Evolutionary conservation across 2,888 invertebrate species (phyloP), one percentile per base, ranked within the genome.

Genomic region (Ormyrus thymus): DNA sequence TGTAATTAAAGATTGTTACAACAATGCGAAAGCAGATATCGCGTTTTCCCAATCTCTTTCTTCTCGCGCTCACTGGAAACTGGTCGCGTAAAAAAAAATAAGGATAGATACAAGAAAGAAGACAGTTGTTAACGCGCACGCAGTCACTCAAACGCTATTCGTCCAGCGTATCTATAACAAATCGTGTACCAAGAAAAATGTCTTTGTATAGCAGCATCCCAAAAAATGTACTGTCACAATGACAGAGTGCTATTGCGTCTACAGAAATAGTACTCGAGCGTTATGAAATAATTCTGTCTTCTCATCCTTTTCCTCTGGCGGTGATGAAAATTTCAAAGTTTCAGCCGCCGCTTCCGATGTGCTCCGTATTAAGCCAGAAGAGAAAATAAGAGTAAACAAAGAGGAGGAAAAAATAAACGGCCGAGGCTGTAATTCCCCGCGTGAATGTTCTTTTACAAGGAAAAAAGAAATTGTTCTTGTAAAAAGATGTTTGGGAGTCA

Each of bases 151-250:
- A 69, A 13, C 68, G n/a, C 29, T 29, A 68, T 48, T 45, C 43
- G 5, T 51, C 29, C 29, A 61, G 43, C 71, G 62, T 69, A 69
- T 62, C 53, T 48, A 48, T 69, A 69, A 62, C 62, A 55, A 69
- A 69, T 61, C n/a, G 43, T 8, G 48, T 15, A 66, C 29, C 46
- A 62, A 48, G 15, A 70, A 66, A 72, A 64, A 68, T 66, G 61
- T 66, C 58, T 69, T 62, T 69, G n/a, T 69, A 29, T 11, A 4
- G 13, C 8, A 10, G 10, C 5, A 11, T 29, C 29, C 29, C 29
- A 15, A 72, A 66, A 72, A 66, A 46, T 58, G 61, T 77, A 43
- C 1, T 45, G 66, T 66, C 77, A 77, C 51, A 77, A 77, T 71
- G 76, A 77, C 71, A 43, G 51, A 59, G 13, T 50, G 43, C 13